Base-by-base conservation (phyloP, 1,140 invertebrate species). In the Rhysida immarginata region DNA sequence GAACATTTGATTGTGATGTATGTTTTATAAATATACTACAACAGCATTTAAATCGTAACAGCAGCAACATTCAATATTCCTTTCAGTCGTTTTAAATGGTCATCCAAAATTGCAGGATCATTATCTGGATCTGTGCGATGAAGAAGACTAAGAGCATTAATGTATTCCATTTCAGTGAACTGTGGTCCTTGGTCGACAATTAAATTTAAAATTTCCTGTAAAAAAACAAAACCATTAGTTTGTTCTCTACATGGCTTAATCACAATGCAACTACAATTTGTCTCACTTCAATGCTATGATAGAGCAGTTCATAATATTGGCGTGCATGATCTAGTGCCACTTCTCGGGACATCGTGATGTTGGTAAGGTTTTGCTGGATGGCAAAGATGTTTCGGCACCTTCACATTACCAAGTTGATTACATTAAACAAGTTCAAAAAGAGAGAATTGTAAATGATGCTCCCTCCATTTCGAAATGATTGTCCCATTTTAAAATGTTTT, bases 281-380 rank as follows among this genome's bases (percentile, higher is more conserved):
- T 65, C 68, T 69, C 69, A 84, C 87, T 67, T 93, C 86, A 1
- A 85, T 84, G 35, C 82, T 80, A 59, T 84, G 77, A 62, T 86
- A 84, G 53, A 96, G 82, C 44, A 96, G 72, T 65, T 94, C 87
- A 67, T 87, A 90, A 72, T 92, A 95, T 62, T 85, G 81, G 59
- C 86, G 75, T 0, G 91, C 91, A 67, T 88, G 79, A 72, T 92
- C 87, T n/a, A 92, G 69, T 42, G 87, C 85, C 18, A 86, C 70
- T 71, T 92, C 88, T 54, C 87, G 74, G 0, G 82, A 78, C 70
- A 84, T 81, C 8, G 87, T 91, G 43, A 93, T 87, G 62, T 84
- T 85, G 23, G 84, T 86, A 1, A 92, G 66, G 20, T 84, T 85
- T 68, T 91, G 87, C 64, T 92, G 88, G 21, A 93, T 73, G 1